These are phyloP conservation scores for Nineta flava DNA, from an alignment of 2,888 invertebrate genomes.

Conservation along the genomic window DNA sequence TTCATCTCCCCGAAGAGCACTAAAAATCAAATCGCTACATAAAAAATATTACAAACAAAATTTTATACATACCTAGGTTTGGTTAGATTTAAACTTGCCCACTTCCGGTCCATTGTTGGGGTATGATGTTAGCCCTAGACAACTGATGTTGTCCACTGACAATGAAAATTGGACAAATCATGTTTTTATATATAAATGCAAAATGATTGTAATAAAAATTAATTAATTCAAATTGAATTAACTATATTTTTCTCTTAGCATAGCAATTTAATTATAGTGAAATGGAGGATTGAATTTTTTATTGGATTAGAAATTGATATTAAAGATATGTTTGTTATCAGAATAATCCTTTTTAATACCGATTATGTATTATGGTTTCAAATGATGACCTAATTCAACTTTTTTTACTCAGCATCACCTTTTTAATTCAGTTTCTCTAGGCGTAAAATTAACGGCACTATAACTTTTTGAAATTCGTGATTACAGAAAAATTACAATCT, in stretches of 20 bases:
- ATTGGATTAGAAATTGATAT: too few species aligned
- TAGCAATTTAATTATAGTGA: too few species aligned
- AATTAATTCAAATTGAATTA: not conserved
- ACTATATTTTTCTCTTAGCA: not conserved
- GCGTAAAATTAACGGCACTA: too few species aligned
- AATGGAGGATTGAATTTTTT: too few species aligned
- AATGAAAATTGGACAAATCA: not conserved
- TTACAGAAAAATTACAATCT: too few species aligned
- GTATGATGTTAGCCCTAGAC: constrained; percentile 1
- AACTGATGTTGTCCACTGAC: constrained; percentile 6
- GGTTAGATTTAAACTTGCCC: not conserved
- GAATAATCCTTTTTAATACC: too few species aligned
- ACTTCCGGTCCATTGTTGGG: not conserved
- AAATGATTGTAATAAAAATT: not conserved
- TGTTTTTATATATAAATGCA: not conserved
- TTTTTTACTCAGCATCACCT: too few species aligned
- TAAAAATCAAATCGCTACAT: not conserved
- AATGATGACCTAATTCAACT: too few species aligned
- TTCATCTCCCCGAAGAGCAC: constrained; percentile 12
- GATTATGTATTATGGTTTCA: too few species aligned
- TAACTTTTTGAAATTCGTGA: too few species aligned
- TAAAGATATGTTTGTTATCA: too few species aligned
- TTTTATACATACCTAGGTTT: not conserved
- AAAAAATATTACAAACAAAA: not conserved
- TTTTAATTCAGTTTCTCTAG: too few species aligned